These are phyloP conservation scores for Agrenia bidenticulata DNA, from an alignment of 2,888 invertebrate species.

Conservation along the genomic window DNA sequence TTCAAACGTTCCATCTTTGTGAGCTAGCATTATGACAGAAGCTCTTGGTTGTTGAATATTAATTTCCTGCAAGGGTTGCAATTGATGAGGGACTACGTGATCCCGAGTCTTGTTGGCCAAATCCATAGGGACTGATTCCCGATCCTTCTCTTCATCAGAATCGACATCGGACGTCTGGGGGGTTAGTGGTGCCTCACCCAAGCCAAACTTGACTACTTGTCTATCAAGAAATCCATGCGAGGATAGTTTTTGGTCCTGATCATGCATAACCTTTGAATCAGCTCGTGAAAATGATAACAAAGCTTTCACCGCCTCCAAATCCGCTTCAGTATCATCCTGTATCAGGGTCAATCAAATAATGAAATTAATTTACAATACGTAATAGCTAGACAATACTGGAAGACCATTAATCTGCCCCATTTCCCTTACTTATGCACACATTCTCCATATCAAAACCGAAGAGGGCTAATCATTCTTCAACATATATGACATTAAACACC, in stretches of 20 bases:
- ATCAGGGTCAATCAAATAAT: constrained; percentile 7
- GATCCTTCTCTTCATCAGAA: constrained; percentile 40
- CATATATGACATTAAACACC: not conserved
- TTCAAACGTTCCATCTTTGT: constrained; percentile 73
- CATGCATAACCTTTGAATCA: constrained; percentile 1
- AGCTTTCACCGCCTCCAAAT: constrained; percentile 57
- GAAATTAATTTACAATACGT: not conserved
- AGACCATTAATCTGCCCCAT: not conserved
- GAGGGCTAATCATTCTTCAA: constrained; percentile 3
- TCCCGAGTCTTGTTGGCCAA: constrained; percentile 23
- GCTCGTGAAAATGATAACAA: constrained; percentile 55
- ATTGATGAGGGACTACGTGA: not conserved
- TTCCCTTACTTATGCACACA: not conserved
- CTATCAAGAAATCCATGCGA: constrained; percentile 16
- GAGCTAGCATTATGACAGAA: constrained; percentile 84
- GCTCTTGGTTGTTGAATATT: constrained; percentile 55
- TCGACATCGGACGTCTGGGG: constrained; percentile 86
- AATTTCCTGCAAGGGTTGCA: not conserved
- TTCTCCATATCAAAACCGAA: not conserved
- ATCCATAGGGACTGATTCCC: constrained; percentile 40
- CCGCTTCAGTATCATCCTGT: constrained; percentile 55
- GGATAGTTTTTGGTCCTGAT: constrained; percentile 24
- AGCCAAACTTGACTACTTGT: constrained; percentile 52
- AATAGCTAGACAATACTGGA: too few species aligned
- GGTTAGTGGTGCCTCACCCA: constrained; percentile 63